A percentile compares a stretch with the other conserved stretches of the same genome.
phyloP scores from a whole-genome alignment of 1,140 invertebrate genomes.

The Calliopsis andreniformis region DNA sequence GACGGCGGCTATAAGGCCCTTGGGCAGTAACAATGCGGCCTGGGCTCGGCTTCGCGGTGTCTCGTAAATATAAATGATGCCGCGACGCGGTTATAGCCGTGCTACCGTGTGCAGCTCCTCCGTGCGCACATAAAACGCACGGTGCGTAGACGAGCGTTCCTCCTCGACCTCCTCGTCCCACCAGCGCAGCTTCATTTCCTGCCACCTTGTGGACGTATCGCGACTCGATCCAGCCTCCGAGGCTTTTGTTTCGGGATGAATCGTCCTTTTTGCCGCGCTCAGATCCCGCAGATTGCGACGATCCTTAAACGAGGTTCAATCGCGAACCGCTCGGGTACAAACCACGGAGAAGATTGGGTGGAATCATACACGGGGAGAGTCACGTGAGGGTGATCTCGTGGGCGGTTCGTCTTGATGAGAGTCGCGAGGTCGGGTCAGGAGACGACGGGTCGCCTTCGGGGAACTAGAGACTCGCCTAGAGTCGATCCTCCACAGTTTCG shows the following conservation, averaged over 20 bases:
- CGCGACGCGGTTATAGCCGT: slow-evolving; percentile 75
- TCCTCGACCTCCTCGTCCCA: slow-evolving; percentile 30
- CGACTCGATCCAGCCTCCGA: neutral
- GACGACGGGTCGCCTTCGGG: slow-evolving; percentile 23
- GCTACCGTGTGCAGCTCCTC: slow-evolving; percentile 71
- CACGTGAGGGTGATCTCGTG: too few relatives aligned
- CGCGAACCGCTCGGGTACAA: too few relatives aligned
- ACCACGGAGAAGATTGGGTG: too few relatives aligned
- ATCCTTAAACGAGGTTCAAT: too few relatives aligned
- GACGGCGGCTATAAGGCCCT: slow-evolving; percentile 72
- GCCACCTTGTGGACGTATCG: slow-evolving; percentile 1
- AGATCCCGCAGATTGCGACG: too few relatives aligned
- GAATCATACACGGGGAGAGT: too few relatives aligned
- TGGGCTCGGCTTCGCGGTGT: slow-evolving; percentile 72
- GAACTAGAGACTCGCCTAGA: too few relatives aligned
- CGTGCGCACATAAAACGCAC: slow-evolving; percentile 62
- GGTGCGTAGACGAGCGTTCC: slow-evolving; percentile 62
- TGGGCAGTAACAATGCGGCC: slow-evolving; percentile 78
- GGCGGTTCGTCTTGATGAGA: slow-evolving; percentile 16
- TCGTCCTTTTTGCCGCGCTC: neutral
- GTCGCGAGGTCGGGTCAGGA: slow-evolving; percentile 24
- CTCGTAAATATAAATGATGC: slow-evolving; percentile 81
- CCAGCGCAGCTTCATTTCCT: slow-evolving; percentile 17
- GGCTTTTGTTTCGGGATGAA: slow-evolving; percentile 30
- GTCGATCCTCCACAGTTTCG: neutral